phyloP scores from a whole-genome alignment of 2,888 invertebrate genomes.

The Ryuthela nishihirai region DNA sequence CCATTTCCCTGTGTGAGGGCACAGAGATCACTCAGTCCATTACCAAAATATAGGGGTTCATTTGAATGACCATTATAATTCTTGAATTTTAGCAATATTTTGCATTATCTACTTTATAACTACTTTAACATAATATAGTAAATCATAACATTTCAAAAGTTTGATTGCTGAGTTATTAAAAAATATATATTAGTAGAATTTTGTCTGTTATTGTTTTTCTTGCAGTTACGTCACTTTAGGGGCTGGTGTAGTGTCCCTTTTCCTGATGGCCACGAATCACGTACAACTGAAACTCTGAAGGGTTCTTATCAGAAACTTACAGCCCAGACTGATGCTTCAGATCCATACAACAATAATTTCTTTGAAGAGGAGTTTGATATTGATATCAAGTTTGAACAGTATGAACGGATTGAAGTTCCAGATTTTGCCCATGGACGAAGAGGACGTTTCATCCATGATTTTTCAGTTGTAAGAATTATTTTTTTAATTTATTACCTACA shows the following conservation, averaged over 20 bases:
- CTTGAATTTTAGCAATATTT: too few relatives aligned
- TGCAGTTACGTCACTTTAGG: constrained; percentile 59
- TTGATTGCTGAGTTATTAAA: too few relatives aligned
- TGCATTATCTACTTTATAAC: too few relatives aligned
- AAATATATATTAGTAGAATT: too few relatives aligned
- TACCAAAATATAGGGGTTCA: too few relatives aligned
- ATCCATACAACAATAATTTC: constrained; percentile 46
- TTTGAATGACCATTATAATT: too few relatives aligned
- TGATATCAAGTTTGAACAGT: constrained; percentile 64
- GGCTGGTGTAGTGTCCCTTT: constrained; percentile 68
- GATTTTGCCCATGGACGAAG: constrained; percentile 74
- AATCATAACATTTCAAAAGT: too few relatives aligned
- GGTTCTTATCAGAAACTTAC: neutral
- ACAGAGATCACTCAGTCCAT: too few relatives aligned
- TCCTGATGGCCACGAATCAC: neutral
- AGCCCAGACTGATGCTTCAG: too few relatives aligned
- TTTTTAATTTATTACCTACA: neutral
- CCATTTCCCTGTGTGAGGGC: too few relatives aligned
- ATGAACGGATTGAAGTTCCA: constrained; percentile 81
- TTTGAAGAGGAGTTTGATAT: constrained; percentile 80
- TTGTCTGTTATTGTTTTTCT: too few relatives aligned
- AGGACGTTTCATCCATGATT: constrained; percentile 89
- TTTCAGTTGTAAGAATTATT: constrained; percentile 61
- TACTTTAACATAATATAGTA: too few relatives aligned
- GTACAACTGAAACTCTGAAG: neutral